Conservation (phyloP, 2,113 vertebrate species). For the Trematocara macrostoma region DNA sequence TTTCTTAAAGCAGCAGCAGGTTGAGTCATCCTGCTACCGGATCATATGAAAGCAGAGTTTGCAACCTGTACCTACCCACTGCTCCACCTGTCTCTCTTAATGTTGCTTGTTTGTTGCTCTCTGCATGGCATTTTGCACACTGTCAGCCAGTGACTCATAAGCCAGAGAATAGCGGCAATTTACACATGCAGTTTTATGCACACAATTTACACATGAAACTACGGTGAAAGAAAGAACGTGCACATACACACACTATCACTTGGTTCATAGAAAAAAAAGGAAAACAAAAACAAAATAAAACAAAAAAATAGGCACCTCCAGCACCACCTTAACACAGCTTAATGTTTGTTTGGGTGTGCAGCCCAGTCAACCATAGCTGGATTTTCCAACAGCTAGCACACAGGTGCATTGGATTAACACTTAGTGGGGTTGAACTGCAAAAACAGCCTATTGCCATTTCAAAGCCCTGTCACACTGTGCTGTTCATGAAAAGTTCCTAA, state of each 20-base stretch:
- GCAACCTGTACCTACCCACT: neutral
- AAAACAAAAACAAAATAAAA: neutral
- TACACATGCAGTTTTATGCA: neutral
- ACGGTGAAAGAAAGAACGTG: neutral
- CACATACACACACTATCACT: neutral
- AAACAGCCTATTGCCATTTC: neutral
- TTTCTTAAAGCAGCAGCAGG: neutral
- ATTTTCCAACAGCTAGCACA: slow-evolving; percentile 2
- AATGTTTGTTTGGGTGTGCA: slow-evolving; percentile 20
- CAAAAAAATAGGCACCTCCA: neutral
- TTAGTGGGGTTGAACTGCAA: neutral
- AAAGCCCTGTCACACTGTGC: neutral
- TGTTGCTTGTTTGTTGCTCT: slow-evolving; percentile 21
- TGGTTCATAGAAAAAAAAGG: neutral
- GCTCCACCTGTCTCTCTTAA: slow-evolving; percentile 18
- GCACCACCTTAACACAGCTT: slow-evolving; percentile 1
- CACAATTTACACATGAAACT: neutral
- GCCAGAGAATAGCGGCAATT: neutral
- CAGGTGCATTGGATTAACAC: slow-evolving; percentile 1
- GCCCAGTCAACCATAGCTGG: neutral
- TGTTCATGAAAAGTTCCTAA: neutral
- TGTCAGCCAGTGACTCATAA: slow-evolving; percentile 28
- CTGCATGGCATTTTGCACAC: slow-evolving; percentile 8
- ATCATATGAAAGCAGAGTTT: slow-evolving; percentile 21
- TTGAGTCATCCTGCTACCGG: slow-evolving; percentile 14